Evolutionary conservation across 2,888 invertebrate species (phyloP).

Genomic region (Leucoma salicis): DNA sequence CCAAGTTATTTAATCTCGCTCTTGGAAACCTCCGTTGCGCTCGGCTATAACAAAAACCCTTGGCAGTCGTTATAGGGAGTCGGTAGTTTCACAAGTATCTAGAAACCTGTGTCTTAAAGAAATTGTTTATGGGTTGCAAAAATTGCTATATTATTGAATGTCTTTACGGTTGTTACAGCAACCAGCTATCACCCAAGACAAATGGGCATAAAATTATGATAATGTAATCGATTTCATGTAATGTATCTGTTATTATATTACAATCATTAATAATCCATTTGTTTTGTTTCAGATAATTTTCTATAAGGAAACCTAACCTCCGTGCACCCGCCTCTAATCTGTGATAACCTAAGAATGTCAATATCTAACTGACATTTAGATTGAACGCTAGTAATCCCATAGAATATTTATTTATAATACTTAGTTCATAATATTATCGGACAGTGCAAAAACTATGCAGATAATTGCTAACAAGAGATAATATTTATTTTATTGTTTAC

Average conservation of each 20-base stretch:
- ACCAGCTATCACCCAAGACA: no score
- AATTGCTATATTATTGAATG: no score
- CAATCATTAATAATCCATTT: constrained; percentile 14
- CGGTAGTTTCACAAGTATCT: no score
- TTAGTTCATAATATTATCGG: constrained; percentile 15
- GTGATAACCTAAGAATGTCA: constrained; percentile 43
- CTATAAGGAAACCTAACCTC: constrained; percentile 33
- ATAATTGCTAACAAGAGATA: constrained; percentile 56
- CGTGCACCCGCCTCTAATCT: constrained; percentile 30
- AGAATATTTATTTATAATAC: neutral
- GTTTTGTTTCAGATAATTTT: constrained; percentile 66
- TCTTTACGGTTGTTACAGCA: no score
- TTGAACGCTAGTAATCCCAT: constrained; percentile 9
- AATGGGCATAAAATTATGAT: no score
- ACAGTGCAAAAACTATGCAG: constrained; percentile 57
- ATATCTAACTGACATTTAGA: constrained; percentile 28
- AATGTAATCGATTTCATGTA: no score
- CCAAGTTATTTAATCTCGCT: no score
- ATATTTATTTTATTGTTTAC: constrained; percentile 23
- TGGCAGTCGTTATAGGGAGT: no score
- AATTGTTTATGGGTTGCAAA: no score
- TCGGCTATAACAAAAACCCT: no score
- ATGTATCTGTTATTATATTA: constrained; percentile 5
- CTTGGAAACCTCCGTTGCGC: no score
- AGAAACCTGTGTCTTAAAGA: no score